Conservation (phyloP, 2,888 invertebrate genomes). For the Eupsilia transversa region DNA sequence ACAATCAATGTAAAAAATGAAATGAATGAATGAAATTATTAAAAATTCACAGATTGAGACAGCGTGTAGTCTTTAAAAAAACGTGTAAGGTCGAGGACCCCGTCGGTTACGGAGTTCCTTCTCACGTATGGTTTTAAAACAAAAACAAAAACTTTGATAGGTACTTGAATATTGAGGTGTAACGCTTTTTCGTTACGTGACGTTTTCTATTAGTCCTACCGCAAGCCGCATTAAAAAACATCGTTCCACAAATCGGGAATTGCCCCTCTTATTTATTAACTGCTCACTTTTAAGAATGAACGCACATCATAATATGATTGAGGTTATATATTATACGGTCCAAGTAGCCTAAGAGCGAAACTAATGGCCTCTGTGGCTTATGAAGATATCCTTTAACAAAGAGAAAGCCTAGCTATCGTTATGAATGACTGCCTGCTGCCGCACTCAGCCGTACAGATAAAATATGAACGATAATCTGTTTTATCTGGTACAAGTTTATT, state of each 20-base stretch:
- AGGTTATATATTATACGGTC: not conserved
- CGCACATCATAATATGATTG: not conserved
- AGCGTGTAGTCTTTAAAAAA: no score
- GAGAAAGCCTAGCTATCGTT: constrained; percentile 28
- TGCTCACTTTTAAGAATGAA: not conserved
- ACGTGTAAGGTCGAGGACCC: no score
- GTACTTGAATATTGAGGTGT: no score
- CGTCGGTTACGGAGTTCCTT: no score
- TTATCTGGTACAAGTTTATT: constrained; percentile 23
- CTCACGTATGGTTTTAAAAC: no score
- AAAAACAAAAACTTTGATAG: no score
- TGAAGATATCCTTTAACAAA: constrained; percentile 29
- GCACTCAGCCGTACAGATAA: constrained; percentile 8
- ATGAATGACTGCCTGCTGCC: constrained; percentile 7
- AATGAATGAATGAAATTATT: no score
- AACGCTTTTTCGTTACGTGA: no score
- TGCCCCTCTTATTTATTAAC: not conserved
- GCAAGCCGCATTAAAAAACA: no score
- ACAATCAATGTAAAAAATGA: no score
- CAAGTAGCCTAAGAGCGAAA: not conserved
- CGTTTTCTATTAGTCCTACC: no score
- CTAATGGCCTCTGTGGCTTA: constrained; percentile 33
- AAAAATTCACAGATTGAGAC: no score
- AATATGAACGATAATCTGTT: constrained; percentile 24
- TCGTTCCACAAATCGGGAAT: not conserved